phyloP scores from a whole-genome alignment of 2,888 invertebrate species.

The Neelides folsomi region DNA sequence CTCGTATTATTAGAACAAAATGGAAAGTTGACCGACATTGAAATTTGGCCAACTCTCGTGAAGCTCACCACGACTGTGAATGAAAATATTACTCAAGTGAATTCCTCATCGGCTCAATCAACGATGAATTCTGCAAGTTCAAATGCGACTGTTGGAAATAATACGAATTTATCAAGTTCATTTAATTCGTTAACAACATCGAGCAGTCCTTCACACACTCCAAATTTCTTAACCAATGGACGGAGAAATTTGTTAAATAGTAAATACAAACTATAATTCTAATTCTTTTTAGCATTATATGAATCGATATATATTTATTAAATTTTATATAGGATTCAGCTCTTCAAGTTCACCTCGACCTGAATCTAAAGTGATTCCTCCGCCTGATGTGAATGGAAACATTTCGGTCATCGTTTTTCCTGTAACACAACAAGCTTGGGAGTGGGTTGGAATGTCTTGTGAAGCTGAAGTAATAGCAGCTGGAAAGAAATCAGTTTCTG shows the following conservation, averaged over 20 bases:
- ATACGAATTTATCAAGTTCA: conserved; percentile 13
- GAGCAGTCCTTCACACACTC: conserved; percentile 23
- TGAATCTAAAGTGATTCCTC: not conserved
- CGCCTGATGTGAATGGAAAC: not conserved
- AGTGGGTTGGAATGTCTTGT: conserved; percentile 52
- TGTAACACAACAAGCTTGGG: conserved; percentile 46
- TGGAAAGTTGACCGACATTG: conserved; percentile 27
- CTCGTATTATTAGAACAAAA: conserved; percentile 28
- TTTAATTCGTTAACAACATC: conserved; percentile 1
- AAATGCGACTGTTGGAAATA: conserved; percentile 11
- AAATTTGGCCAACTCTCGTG: conserved; percentile 28
- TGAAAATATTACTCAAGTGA: conserved; percentile 11
- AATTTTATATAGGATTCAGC: too few relatives aligned
- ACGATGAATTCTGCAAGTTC: conserved; percentile 2
- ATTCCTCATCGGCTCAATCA: conserved; percentile 3
- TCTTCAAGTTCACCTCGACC: not conserved
- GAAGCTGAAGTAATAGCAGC: conserved; percentile 38
- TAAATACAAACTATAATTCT: too few relatives aligned
- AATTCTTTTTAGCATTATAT: too few relatives aligned
- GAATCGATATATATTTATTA: too few relatives aligned
- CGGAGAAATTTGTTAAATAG: conserved; percentile 9
- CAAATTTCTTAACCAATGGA: conserved; percentile 25
- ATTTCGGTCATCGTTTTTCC: conserved; percentile 53
- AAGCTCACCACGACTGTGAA: conserved; percentile 23
- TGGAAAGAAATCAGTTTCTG: conserved; percentile 13